A percentile compares a stretch with the other conserved stretches of the same genome.
Evolutionary conservation across 2,797 vertebrate genomes (phyloP).

Genomic region (Graptemys geographica): DNA sequence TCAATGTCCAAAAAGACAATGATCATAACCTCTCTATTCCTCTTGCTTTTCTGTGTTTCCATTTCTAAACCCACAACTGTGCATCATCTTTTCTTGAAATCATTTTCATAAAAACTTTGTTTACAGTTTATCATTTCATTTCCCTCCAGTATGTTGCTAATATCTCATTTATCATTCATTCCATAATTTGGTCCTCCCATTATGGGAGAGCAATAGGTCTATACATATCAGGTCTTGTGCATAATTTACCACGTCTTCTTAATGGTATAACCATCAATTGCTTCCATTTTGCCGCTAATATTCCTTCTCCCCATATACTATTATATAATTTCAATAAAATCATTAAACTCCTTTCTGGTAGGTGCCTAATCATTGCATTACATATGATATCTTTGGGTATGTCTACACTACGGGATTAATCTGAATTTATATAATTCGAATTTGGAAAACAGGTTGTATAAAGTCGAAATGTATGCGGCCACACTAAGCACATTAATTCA

Average conservation of each 20-base stretch:
- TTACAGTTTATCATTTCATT: neutral
- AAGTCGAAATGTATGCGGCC: too few species aligned
- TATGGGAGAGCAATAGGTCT: neutral
- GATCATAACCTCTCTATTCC: neutral
- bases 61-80: neutral
- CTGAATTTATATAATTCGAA: too few species aligned
- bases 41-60: neutral
- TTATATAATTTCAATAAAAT: neutral
- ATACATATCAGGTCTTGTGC: neutral
- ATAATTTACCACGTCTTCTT: neutral
- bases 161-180: neutral
- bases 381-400: neutral
- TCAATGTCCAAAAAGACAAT: neutral
- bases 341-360: neutral
- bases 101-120: neutral
- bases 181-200: neutral
- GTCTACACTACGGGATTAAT: too few species aligned
- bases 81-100: neutral
- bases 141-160: neutral
- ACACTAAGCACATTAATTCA: too few species aligned
- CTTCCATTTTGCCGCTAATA: neutral
- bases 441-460: too few species aligned
- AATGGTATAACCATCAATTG: neutral
- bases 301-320: neutral
- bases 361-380: neutral